Base-by-base conservation (phyloP, 2,797 vertebrate species). In the Pseudochromis fuscus region DNA sequence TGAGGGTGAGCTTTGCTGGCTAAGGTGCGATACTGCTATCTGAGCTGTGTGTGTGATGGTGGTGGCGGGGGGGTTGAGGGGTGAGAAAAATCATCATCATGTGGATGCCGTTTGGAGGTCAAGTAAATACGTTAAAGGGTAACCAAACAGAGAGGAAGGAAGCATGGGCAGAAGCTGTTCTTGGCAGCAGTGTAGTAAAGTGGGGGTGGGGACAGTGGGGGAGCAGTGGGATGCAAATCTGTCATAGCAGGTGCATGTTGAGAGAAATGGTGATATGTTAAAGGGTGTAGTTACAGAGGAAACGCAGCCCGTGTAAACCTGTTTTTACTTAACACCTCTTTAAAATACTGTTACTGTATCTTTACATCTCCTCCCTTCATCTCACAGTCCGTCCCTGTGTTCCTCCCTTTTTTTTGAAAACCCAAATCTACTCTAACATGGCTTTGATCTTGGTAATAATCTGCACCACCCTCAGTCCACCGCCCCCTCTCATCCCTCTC, bases 391-490 rank as follows among this genome's bases (percentile, higher is more conserved):
- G n/a, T 50, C 62, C 66, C 57, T 59, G 16, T 44, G 61, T 65
- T 75, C 37, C 45, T 73, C 60, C 73, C 55, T 40, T 67, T 66
- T 66, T 52, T 87, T n/a, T n/a, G n/a, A 56, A 83, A 86, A 83
- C 61, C 76, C 50, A 89, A 90, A 92, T 91, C 90, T 86, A 87
- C 74, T 90, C 86, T 83, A 90, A 75, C 6, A 5, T 7, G 7
- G 67, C 92, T 93, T 94, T 93, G 92, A 93, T 93, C 92, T 88
- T 68, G 59, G 66, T 68, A 76, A 79, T 90, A 91, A 86, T 88
- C 87, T 82, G 40, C 24, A 1, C 69, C 67, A 56, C 51, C 63
- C 48, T 68, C 30, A 37, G 16, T 71, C 66, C 51, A 3, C 61
- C 10, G 7, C 65, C 60, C 46, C 59, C 55, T 74, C 71, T 66